Conservation (phyloP, 2,797 vertebrate genomes). For the Neomorphus geoffroyi region DNA sequence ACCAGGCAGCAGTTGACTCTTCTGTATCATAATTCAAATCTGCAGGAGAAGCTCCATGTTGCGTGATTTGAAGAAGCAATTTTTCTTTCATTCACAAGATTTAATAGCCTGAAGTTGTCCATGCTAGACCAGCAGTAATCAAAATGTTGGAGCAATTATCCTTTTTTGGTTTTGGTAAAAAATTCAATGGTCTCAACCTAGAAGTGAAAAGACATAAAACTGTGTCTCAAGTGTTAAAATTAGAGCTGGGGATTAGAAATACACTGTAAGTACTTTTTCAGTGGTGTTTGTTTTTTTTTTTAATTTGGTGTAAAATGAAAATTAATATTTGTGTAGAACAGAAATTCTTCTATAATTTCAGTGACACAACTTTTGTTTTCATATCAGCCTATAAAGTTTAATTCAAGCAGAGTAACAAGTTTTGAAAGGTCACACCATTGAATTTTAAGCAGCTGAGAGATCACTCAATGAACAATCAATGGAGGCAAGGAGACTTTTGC, state of each 20-base stretch:
- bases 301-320: neutral
- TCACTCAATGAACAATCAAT: neutral
- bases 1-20: neutral
- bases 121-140: neutral
- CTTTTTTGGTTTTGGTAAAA: neutral
- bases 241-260: neutral
- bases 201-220: neutral
- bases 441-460: neutral
- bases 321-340: too few relatives aligned
- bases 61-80: neutral
- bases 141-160: neutral
- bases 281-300: neutral
- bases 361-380: neutral
- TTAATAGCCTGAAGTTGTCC: neutral
- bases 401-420: neutral
- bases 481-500: neutral
- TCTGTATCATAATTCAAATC: neutral
- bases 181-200: neutral
- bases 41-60: neutral
- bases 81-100: neutral
- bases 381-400: neutral
- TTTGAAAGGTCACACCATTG: neutral
- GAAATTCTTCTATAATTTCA: too few relatives aligned
- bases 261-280: neutral
- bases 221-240: neutral